Conservation (phyloP, 2,888 invertebrate species). For the Cancer borealis region DNA sequence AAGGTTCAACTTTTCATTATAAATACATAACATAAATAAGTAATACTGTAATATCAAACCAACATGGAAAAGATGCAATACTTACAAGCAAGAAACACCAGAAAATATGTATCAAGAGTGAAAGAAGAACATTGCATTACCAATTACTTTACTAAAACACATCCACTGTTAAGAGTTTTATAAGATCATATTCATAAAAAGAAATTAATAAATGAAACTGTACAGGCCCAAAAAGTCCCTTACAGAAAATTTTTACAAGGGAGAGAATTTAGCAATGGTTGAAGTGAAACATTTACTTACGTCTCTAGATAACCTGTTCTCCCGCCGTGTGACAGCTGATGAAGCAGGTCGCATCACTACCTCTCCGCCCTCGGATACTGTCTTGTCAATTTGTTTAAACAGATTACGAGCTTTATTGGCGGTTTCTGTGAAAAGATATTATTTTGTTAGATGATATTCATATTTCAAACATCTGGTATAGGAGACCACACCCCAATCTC, state of each 20-base stretch:
- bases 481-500: neutral
- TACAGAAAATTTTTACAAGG: neutral
- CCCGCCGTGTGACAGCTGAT: conserved; percentile 58
- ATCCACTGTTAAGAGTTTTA: neutral
- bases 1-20: neutral
- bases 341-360: conserved; percentile 60
- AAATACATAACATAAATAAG: neutral
- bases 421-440: conserved; percentile 84
- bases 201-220: neutral
- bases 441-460: conserved; percentile 4
- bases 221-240: neutral
- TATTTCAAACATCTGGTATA: neutral
- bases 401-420: conserved; percentile 92
- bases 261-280: too few species aligned
- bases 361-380: conserved; percentile 80
- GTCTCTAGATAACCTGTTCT: conserved; percentile 68
- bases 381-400: conserved; percentile 91
- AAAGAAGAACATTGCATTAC: conserved; percentile 14
- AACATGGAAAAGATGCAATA: conserved; percentile 27
- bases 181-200: neutral
- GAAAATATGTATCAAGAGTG: neutral
- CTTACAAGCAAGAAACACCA: neutral
- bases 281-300: conserved; percentile 51
- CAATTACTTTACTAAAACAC: neutral
- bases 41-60: neutral